Conservation (phyloP, 2,113 vertebrate species). For the Zosterops hypoxanthus region DNA sequence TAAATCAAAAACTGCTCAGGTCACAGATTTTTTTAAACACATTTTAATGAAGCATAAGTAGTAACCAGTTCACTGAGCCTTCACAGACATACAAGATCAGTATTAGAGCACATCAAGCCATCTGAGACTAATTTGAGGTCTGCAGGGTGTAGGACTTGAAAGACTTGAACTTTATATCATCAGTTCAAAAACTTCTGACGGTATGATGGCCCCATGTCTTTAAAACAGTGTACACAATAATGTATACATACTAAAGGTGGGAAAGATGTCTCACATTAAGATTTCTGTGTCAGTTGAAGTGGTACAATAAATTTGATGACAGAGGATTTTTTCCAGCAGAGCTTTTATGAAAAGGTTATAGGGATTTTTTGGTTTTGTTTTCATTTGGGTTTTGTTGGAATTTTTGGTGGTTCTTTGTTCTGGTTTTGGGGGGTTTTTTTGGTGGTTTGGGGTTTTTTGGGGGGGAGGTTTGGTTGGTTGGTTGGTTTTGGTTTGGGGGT, state of each 20-base stretch:
- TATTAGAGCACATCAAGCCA: not conserved
- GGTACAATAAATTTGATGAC: not conserved
- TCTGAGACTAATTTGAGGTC: slow-evolving; percentile 57
- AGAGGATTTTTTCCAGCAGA: not conserved
- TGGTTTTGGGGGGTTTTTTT: no score
- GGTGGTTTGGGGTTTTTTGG: no score
- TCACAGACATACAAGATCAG: not conserved
- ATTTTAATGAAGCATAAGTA: not conserved
- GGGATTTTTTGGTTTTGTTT: not conserved
- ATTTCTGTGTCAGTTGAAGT: not conserved
- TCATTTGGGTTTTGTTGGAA: not conserved
- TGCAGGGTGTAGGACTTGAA: not conserved
- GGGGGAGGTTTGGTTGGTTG: not conserved
- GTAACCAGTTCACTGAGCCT: slow-evolving; percentile 3
- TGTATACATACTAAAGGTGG: not conserved
- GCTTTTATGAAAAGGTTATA: not conserved
- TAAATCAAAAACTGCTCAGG: not conserved
- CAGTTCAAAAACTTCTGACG: not conserved
- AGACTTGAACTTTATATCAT: not conserved
- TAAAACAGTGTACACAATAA: not conserved
- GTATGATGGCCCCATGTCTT: not conserved
- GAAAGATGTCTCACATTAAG: not conserved
- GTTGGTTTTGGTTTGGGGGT: not conserved
- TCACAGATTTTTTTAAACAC: not conserved
- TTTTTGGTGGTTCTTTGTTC: no score